phyloP scores from a whole-genome alignment of 2,113 vertebrate genomes.

The Chlorodrepanis virens region DNA sequence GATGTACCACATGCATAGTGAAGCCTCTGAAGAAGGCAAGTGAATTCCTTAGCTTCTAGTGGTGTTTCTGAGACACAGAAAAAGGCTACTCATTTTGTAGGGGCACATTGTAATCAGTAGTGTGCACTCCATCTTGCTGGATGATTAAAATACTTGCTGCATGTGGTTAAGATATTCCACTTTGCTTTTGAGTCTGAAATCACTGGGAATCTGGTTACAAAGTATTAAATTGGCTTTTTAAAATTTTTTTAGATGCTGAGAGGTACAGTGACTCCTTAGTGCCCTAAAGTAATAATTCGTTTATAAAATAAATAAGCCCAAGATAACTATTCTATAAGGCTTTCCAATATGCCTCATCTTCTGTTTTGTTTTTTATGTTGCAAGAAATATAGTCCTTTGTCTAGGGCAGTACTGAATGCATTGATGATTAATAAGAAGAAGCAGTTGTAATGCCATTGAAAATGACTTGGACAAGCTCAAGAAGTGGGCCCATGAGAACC shows the following conservation, averaged over 20 bases:
- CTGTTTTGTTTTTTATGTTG: not conserved
- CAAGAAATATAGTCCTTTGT: not conserved
- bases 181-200: not conserved
- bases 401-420: not conserved
- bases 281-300: not conserved
- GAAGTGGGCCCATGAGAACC: not conserved
- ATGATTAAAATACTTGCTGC: not conserved
- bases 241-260: not conserved
- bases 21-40: not conserved
- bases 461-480: not conserved
- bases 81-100: not conserved
- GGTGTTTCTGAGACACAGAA: not conserved
- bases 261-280: not conserved
- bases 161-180: not conserved
- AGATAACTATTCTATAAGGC: not conserved
- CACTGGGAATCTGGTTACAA: not conserved
- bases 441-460: not conserved
- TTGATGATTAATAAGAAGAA: not conserved
- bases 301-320: not conserved
- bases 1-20: not conserved
- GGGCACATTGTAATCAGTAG: not conserved
- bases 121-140: not conserved
- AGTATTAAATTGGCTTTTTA: not conserved
- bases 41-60: not conserved
- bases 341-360: not conserved